Percentiles rank a stretch among this genome's conserved stretches.
Evolutionary conservation across 2,888 invertebrate species (phyloP).

Genomic region (Tricholauxania praeusta): DNA sequence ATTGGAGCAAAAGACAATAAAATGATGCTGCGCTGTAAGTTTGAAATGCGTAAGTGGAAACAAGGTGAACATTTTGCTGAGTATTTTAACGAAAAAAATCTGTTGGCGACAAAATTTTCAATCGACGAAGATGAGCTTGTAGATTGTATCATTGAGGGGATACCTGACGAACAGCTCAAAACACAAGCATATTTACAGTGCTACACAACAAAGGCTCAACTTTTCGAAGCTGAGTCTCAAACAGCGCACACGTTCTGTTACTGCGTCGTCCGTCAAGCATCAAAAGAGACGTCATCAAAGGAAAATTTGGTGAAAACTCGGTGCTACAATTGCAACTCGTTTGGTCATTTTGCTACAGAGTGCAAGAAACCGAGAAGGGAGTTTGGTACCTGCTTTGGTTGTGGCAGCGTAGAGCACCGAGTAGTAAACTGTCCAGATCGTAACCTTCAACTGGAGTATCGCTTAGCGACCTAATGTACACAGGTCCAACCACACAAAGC

Average conservation of each 20-base stretch:
- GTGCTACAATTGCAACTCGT: too few species aligned
- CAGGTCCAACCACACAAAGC: neutral
- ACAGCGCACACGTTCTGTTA: neutral
- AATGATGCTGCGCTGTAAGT: slow-evolving; percentile 23
- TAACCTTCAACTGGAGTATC: neutral
- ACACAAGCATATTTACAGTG: slow-evolving; percentile 36
- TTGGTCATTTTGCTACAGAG: too few species aligned
- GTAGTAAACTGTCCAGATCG: too few species aligned
- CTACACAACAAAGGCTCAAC: slow-evolving; percentile 21
- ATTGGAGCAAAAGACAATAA: slow-evolving; percentile 27
- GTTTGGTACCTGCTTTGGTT: too few species aligned
- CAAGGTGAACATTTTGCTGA: neutral
- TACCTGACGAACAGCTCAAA: slow-evolving; percentile 31
- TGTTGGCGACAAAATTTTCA: slow-evolving; percentile 19
- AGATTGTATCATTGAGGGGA: slow-evolving; percentile 39
- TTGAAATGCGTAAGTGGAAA: slow-evolving; percentile 9
- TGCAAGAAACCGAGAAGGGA: too few species aligned
- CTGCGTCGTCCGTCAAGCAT: too few species aligned
- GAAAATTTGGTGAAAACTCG: too few species aligned
- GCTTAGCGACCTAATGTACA: slow-evolving; percentile 4
- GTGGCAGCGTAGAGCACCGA: too few species aligned
- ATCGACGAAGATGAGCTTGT: slow-evolving; percentile 36
- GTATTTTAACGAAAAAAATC: slow-evolving; percentile 35
- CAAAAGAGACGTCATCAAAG: too few species aligned
- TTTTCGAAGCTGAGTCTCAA: slow-evolving; percentile 35